A percentile compares a stretch with the other conserved stretches of the same genome.
Evolutionary conservation across 2,888 invertebrate genomes (phyloP).

Genomic region (Polymixis lichenea): DNA sequence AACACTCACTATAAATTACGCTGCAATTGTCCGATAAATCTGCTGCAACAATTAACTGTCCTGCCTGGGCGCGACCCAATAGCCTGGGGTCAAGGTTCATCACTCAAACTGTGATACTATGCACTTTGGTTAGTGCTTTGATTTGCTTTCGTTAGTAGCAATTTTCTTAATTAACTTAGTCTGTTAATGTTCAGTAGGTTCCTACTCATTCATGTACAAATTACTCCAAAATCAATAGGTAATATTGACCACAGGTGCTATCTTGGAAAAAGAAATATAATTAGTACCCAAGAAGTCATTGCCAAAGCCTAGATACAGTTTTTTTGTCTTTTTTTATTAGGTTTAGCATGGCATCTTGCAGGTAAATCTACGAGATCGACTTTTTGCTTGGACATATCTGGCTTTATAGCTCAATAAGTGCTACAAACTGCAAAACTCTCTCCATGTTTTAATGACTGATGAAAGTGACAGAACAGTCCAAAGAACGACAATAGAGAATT

Average conservation of each 20-base stretch:
- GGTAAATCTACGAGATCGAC: not conserved
- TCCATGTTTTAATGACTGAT: not conserved
- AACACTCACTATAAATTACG: conserved; percentile 39
- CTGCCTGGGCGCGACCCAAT: conserved; percentile 30
- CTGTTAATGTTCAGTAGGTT: not conserved
- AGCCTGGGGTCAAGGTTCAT: conserved; percentile 43
- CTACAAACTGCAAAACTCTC: not conserved
- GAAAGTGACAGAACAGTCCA: not conserved
- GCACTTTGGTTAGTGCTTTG: not conserved
- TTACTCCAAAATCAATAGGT: not conserved
- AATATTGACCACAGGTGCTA: not conserved
- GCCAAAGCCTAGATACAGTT: not conserved
- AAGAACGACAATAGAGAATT: not conserved
- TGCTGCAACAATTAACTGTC: conserved; percentile 43
- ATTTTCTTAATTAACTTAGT: no score
- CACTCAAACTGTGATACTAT: conserved; percentile 4
- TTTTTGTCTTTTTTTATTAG: not conserved
- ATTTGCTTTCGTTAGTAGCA: not conserved
- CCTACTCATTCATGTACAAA: not conserved
- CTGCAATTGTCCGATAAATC: conserved; percentile 51
- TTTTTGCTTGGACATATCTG: not conserved
- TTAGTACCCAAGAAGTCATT: not conserved
- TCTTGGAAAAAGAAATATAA: not conserved
- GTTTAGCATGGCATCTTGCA: not conserved
- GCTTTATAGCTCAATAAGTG: not conserved